These are phyloP conservation scores for Fregata magnificens DNA, from an alignment of 2,113 vertebrate genomes.

Conservation along the genomic window DNA sequence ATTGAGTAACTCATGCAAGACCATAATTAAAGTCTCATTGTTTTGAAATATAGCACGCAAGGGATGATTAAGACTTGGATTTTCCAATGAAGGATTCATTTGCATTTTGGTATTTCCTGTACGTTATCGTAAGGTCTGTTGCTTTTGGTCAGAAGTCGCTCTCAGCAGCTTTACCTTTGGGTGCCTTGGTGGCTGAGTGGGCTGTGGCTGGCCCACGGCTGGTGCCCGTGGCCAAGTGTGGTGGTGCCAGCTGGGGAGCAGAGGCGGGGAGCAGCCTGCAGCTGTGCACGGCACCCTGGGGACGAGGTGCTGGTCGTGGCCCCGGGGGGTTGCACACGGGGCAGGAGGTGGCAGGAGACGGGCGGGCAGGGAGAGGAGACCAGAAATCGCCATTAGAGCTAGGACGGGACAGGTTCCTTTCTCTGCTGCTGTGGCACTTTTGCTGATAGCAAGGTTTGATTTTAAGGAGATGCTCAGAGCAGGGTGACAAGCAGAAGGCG, in stretches of 20 bases:
- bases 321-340: rapidly evolving
- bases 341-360: neutral
- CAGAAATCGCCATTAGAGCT: neutral
- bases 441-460: neutral
- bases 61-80: neutral
- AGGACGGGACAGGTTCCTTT: neutral
- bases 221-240: neutral
- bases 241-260: neutral
- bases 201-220: rapidly evolving
- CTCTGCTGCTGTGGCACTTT: neutral
- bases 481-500: neutral
- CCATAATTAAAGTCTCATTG: neutral
- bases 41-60: neutral
- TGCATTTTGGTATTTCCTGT: neutral
- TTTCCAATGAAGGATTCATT: neutral
- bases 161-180: neutral
- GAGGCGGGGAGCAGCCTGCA: neutral
- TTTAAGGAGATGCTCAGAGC: neutral
- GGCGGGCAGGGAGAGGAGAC: neutral
- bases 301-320: neutral
- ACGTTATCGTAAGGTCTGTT: neutral
- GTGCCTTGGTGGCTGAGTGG: neutral
- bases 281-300: neutral
- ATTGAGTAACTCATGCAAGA: neutral
- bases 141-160: neutral